Base-by-base conservation (phyloP, 2,888 invertebrate genomes). In the Neocrepidodera transversa region DNA sequence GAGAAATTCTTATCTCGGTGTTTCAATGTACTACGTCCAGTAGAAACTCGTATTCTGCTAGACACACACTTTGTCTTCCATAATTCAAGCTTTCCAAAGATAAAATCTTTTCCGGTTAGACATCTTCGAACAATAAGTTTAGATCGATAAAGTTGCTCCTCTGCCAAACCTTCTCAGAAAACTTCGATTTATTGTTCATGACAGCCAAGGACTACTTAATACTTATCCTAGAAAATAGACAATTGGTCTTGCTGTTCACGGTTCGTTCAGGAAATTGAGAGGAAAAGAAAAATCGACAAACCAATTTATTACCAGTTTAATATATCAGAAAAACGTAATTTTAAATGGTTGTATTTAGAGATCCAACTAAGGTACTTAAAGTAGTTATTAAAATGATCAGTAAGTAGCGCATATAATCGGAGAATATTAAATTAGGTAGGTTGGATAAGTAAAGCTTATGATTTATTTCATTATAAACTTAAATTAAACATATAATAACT, bases 121-220 rank as follows among this genome's bases (percentile, higher is more conserved):
- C 45, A 18, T 45, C 45, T 45, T 7, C 26, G 26, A 45, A 45
- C 45, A 45, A 45, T 45, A 10, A 11, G 13, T 47, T 11, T 45
- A 20, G 54, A 54, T 54, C 32, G 54, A 45, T 47, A 20, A 20
- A 32, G 53, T 43, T 32, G 43, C 43, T 35, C 17, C 53, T 43
- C 28, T 36, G 54, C 54, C 54, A 54, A 54, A 47, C 45, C 36
- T 20, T 49, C 36, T 47, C 17, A 35, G 45, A 51, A 43, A 50
- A 57, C 35, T 58, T 58, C 48, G 58, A 53, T 58, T 58, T 58
- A 58, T 58, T 49, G 58, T 38, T 38, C 42, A 53, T 48, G 58
- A 48, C 53, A 51, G 57, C 30, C 45, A 13, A 36, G 57, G 45
- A 45, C 35, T 53, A 42, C 53, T 58, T 53, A 50, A 49, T 47